phyloP scores from a whole-genome alignment of 1,140 invertebrate genomes.

The Ceratosolen fusciceps region DNA sequence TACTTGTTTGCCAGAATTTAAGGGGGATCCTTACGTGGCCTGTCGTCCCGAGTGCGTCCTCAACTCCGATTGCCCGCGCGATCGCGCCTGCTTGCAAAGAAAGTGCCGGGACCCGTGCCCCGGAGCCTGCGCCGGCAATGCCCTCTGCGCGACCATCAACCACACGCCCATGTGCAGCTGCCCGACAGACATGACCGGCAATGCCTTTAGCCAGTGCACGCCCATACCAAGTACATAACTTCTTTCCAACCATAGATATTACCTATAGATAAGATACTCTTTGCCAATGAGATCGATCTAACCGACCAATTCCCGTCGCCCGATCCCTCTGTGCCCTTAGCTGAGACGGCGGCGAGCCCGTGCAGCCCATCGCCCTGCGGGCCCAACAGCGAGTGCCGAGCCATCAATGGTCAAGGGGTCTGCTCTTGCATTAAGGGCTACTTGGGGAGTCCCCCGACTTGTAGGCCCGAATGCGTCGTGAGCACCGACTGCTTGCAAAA shows the following conservation, averaged over 20 bases:
- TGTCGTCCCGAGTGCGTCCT: conserved; percentile 80
- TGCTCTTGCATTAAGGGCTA: conserved; percentile 79
- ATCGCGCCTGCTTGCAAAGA: conserved; percentile 80
- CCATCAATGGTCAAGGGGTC: conserved; percentile 75
- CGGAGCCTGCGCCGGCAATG: conserved; percentile 80
- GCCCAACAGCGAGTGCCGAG: conserved; percentile 77
- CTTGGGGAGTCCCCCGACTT: conserved; percentile 78
- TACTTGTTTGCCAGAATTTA: conserved; percentile 76
- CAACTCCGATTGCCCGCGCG: conserved; percentile 80
- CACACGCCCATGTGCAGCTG: conserved; percentile 84
- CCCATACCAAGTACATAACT: conserved; percentile 60
- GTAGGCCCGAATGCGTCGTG: conserved; percentile 79
- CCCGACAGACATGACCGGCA: conserved; percentile 77
- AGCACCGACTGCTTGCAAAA: conserved; percentile 78
- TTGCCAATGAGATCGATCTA: no score
- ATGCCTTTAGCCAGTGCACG: conserved; percentile 78
- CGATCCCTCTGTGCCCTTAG: conserved; percentile 9
- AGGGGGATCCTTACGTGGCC: conserved; percentile 76
- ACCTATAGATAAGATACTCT: background rate
- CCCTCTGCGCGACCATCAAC: conserved; percentile 81
- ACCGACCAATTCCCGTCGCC: no score
- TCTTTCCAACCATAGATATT: conserved; percentile 56
- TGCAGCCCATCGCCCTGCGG: conserved; percentile 79
- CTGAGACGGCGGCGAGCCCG: conserved; percentile 70
- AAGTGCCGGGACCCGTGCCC: conserved; percentile 81